These are phyloP conservation scores for Lithophane ornitopus DNA, from an alignment of 2,888 invertebrate genomes.

Conservation along the genomic window DNA sequence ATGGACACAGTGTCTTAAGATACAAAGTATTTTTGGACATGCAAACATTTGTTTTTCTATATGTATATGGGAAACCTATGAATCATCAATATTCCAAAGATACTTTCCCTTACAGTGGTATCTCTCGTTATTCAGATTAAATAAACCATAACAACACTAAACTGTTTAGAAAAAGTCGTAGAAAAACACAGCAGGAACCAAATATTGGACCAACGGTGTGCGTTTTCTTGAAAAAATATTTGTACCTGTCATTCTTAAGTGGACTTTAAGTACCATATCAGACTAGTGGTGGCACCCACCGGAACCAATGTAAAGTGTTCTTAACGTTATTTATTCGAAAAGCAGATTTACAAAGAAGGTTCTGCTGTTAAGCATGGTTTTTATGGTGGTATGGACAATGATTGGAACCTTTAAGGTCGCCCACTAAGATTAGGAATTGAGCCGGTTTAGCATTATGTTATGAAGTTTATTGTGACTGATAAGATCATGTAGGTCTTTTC, in stretches of 20 bases:
- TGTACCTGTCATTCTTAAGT: slow-evolving; percentile 51
- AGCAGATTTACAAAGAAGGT: slow-evolving; percentile 7
- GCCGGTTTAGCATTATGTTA: slow-evolving; percentile 30
- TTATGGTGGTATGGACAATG: slow-evolving; percentile 34
- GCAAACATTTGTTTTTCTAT: background rate
- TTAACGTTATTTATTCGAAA: slow-evolving; percentile 47
- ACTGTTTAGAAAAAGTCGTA: slow-evolving; percentile 6
- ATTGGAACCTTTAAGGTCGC: slow-evolving; percentile 46
- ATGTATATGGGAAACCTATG: background rate
- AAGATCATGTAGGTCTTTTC: slow-evolving; percentile 33
- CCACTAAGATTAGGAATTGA: slow-evolving; percentile 48
- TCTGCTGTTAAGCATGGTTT: slow-evolving; percentile 28
- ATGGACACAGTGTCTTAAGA: background rate
- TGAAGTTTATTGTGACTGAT: slow-evolving; percentile 35
- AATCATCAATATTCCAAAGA: background rate
- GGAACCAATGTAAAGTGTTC: slow-evolving; percentile 21
- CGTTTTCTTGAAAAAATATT: slow-evolving; percentile 48
- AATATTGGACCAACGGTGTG: slow-evolving; percentile 52
- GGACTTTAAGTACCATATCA: slow-evolving; percentile 42
- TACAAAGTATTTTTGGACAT: background rate
- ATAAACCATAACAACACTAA: slow-evolving; percentile 8
- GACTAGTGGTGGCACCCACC: slow-evolving; percentile 59
- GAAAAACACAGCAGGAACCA: slow-evolving; percentile 14
- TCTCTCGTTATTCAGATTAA: background rate
- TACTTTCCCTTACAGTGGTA: background rate